phyloP scores from a whole-genome alignment of 1,140 invertebrate genomes.

The Drosophila jambulina region DNA sequence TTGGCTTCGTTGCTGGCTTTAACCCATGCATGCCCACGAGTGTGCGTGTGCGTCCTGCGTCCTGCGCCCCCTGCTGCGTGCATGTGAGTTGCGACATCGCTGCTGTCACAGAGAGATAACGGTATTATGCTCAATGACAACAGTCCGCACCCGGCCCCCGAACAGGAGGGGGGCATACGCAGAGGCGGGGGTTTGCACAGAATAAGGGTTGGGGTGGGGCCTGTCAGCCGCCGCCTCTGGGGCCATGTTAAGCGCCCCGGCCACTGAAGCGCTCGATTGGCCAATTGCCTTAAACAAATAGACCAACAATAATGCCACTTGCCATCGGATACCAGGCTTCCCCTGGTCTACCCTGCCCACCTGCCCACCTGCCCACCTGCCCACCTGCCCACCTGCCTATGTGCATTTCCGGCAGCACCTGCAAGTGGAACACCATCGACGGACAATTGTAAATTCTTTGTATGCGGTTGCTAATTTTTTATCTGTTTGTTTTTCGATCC shows the following conservation, averaged over 20 bases:
- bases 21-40: conserved; percentile 15
- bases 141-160: conserved; percentile 26
- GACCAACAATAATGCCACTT: conserved; percentile 63
- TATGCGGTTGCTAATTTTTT: conserved; percentile 62
- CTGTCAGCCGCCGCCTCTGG: conserved; percentile 5
- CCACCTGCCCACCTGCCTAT: conserved; percentile 13
- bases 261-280: conserved; percentile 53
- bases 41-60: conserved; percentile 12
- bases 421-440: conserved; percentile 27
- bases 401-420: conserved; percentile 9
- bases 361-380: neutral
- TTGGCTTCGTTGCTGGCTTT: conserved; percentile 28
- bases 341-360: neutral
- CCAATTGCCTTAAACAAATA: conserved; percentile 66
- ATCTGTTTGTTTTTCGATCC: conserved; percentile 33
- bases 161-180: neutral
- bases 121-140: conserved; percentile 81
- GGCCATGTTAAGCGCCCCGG: conserved; percentile 45
- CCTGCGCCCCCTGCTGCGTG: conserved; percentile 21
- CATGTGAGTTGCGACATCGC: conserved; percentile 47
- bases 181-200: neutral
- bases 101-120: conserved; percentile 74
- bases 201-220: neutral
- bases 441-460: conserved; percentile 64
- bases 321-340: conserved; percentile 5